phyloP scores from a whole-genome alignment of 2,888 invertebrate species.

The Dolichomitus sp. region DNA sequence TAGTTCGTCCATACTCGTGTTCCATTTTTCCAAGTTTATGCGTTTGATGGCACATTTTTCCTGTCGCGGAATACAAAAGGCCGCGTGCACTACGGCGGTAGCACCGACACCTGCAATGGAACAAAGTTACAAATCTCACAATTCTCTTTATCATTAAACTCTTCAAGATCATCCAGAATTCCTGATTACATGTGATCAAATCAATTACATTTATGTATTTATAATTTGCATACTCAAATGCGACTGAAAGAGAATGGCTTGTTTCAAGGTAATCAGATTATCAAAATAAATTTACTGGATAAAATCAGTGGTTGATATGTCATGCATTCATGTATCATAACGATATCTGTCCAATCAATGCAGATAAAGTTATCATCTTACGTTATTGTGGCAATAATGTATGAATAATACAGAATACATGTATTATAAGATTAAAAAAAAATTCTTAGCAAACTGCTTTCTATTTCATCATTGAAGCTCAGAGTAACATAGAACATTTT shows the following conservation, averaged over 20 bases:
- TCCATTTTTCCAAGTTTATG: conserved; percentile 99
- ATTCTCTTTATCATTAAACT: not conserved
- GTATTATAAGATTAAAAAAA: not conserved
- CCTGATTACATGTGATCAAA: not conserved
- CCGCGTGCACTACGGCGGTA: conserved; percentile 98
- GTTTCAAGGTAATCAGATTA: conserved; percentile 39
- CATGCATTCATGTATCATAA: not conserved
- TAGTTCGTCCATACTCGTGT: conserved; percentile 99
- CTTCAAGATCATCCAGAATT: not conserved
- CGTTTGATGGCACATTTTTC: conserved; percentile 99
- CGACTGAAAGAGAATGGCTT: conserved; percentile 5
- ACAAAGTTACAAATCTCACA: not conserved
- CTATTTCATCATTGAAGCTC: not conserved
- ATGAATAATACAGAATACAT: not conserved
- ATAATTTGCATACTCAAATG: not conserved
- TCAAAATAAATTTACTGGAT: conserved; percentile 39
- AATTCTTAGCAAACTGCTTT: not conserved
- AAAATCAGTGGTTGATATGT: conserved; percentile 24
- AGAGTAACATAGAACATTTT: not conserved
- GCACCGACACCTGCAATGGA: conserved; percentile 94
- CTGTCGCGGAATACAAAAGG: conserved; percentile 95
- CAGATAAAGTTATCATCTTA: not conserved
- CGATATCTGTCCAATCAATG: conserved; percentile 17
- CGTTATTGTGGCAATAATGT: not conserved
- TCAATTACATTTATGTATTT: not conserved